A percentile compares a stretch with the other conserved stretches of the same genome.
These are phyloP conservation scores for Varroa destructor DNA, from an alignment of 1,140 invertebrate species.

Conservation along the genomic window DNA sequence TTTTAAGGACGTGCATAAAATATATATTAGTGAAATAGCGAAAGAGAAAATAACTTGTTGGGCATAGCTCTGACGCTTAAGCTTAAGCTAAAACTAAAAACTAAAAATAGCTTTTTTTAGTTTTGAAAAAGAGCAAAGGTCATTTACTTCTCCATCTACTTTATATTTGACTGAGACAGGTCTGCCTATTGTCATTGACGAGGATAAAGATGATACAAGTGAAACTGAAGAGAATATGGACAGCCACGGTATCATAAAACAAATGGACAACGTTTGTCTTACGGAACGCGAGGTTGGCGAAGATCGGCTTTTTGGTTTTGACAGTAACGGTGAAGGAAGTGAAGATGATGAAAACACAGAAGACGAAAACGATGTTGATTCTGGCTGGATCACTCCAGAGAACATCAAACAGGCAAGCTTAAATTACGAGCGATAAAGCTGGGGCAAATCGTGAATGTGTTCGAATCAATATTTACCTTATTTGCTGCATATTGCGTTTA, in stretches of 20 bases:
- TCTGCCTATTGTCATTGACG: neutral
- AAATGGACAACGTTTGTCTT: slow-evolving; percentile 31
- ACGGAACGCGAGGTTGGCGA: neutral
- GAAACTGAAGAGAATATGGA: slow-evolving; percentile 31
- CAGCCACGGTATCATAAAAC: slow-evolving; percentile 32
- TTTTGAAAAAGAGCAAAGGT: no score
- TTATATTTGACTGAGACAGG: no score
- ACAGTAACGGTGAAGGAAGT: slow-evolving; percentile 22
- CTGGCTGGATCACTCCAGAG: slow-evolving; percentile 74
- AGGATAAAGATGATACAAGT: slow-evolving; percentile 38
- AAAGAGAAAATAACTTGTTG: no score
- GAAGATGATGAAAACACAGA: slow-evolving; percentile 32
- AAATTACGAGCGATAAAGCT: slow-evolving; percentile 51
- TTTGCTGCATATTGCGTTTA: no score
- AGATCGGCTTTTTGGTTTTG: no score
- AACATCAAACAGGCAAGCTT: slow-evolving; percentile 61
- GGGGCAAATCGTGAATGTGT: slow-evolving; percentile 36
- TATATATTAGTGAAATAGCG: no score
- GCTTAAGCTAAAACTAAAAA: slow-evolving; percentile 35
- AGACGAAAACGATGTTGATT: slow-evolving; percentile 45
- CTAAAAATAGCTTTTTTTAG: no score
- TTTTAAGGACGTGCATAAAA: no score
- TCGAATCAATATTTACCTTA: no score
- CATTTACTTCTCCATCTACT: no score
- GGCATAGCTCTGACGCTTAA: no score